phyloP scores from a whole-genome alignment of 2,888 invertebrate genomes.

The Trachelus troglodyta region DNA sequence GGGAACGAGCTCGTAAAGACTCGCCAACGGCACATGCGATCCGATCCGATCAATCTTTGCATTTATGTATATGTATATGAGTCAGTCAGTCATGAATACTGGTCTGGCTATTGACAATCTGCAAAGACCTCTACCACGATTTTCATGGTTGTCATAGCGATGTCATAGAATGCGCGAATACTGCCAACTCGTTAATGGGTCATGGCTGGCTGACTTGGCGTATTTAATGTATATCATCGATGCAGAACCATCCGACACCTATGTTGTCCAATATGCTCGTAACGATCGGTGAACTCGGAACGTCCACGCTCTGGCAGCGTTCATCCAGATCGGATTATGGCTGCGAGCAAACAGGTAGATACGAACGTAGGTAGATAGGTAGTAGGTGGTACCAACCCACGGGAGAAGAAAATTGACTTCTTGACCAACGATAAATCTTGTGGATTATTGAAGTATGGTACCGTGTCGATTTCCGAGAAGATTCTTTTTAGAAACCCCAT shows the following conservation, averaged over 20 bases:
- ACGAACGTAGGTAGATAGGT: background rate
- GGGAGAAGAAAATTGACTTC: background rate
- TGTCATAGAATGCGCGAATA: background rate
- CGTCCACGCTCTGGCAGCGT: background rate
- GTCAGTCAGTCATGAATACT: background rate
- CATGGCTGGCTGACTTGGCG: background rate
- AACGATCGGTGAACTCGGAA: background rate
- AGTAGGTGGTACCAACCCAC: background rate
- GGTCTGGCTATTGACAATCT: background rate
- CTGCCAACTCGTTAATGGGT: background rate
- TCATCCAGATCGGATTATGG: background rate
- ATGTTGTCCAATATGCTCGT: background rate
- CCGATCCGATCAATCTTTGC: background rate
- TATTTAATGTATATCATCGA: background rate
- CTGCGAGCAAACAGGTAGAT: background rate
- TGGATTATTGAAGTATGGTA: background rate
- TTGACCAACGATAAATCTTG: background rate
- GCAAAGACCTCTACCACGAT: background rate
- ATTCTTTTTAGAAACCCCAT: background rate
- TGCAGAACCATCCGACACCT: background rate
- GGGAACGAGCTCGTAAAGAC: background rate
- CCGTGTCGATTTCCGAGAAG: background rate
- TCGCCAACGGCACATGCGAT: background rate
- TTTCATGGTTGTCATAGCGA: background rate
- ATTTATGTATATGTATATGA: background rate